A percentile compares a stretch with the other conserved stretches of the same genome.
These are phyloP conservation scores for Puntigrus tetrazona DNA, from an alignment of 2,113 vertebrate genomes.

Conservation along the genomic window DNA sequence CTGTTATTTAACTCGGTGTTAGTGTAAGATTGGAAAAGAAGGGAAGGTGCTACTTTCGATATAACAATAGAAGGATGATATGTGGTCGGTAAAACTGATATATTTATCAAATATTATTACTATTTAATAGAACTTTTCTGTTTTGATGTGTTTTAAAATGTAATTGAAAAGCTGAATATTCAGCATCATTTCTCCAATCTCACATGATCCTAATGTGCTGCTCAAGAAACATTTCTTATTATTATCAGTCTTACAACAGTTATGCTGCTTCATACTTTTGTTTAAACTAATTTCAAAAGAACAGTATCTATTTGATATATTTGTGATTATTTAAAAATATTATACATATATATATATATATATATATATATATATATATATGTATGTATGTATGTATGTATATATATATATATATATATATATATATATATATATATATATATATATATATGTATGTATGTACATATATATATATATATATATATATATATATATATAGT, in stretches of 20 bases:
- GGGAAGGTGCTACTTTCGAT: neutral
- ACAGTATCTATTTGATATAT: neutral
- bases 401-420: no score
- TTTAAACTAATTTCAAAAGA: neutral
- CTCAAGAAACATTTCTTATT: neutral
- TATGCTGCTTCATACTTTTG: neutral
- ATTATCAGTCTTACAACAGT: neutral
- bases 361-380: no score
- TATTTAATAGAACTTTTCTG: neutral
- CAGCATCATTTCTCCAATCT: neutral
- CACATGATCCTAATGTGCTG: neutral
- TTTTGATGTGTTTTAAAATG: neutral
- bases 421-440: no score
- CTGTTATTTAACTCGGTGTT: conserved; percentile 28
- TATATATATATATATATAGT: no score
- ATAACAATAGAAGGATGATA: neutral
- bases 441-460: no score
- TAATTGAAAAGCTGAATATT: neutral
- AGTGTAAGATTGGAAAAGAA: conserved; percentile 2
- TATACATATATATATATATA: no score
- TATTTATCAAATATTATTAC: neutral
- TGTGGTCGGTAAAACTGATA: neutral
- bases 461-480: no score
- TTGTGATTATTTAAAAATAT: no score
- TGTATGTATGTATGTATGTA: no score